Conservation (phyloP, 2,113 vertebrate genomes). For the Trichechus manatus region DNA sequence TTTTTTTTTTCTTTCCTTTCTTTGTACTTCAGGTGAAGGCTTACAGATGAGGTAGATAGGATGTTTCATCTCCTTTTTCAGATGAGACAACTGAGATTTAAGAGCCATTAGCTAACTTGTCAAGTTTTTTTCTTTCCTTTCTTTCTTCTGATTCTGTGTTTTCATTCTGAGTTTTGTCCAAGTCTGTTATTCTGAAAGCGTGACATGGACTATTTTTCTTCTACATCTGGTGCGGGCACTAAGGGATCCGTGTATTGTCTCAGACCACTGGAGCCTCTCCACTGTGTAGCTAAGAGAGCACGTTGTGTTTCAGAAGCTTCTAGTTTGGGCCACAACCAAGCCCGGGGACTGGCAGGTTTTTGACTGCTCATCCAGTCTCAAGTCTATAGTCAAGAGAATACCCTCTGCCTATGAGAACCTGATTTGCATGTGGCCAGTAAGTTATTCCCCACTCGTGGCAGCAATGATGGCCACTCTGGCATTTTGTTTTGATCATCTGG, state of each 20-base stretch:
- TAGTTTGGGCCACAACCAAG: background rate
- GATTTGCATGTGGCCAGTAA: background rate
- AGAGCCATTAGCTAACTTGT: background rate
- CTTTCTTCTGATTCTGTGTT: background rate
- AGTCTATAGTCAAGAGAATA: background rate
- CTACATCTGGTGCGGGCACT: background rate
- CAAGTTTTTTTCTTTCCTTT: background rate
- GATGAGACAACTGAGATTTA: background rate
- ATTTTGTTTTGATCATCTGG: background rate
- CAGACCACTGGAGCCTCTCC: fast-evolving
- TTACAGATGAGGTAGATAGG: background rate
- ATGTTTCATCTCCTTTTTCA: background rate
- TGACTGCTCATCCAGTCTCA: background rate
- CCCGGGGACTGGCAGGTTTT: background rate
- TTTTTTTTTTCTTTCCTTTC: too few relatives aligned
- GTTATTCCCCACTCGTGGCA: background rate
- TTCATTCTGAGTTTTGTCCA: slow-evolving; percentile 4
- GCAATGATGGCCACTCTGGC: background rate
- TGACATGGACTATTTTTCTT: background rate
- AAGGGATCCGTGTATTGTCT: background rate
- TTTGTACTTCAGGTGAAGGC: too few relatives aligned
- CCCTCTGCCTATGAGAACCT: background rate
- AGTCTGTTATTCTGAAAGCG: background rate
- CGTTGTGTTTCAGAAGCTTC: background rate
- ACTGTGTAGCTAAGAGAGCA: too few relatives aligned